These are phyloP conservation scores for Tamias sibiricus DNA, from an alignment of 2,113 vertebrate genomes.

Conservation along the genomic window DNA sequence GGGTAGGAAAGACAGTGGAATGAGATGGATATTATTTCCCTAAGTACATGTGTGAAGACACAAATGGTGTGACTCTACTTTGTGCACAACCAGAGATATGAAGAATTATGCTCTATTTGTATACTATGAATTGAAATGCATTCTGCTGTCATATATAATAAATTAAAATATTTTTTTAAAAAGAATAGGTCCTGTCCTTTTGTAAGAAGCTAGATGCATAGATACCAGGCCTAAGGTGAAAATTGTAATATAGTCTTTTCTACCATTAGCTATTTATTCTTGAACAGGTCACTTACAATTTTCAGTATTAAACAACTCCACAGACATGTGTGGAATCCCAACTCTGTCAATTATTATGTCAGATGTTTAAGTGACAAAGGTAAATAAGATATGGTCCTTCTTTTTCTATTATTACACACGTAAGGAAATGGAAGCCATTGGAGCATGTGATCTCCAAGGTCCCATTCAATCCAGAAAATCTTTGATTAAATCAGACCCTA, in stretches of 20 bases:
- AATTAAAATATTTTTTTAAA: too few species aligned
- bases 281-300: background rate
- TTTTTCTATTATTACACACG: background rate
- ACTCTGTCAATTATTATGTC: background rate
- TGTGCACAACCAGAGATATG: too few species aligned
- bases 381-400: background rate
- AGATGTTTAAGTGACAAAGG: constrained; percentile 34
- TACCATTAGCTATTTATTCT: background rate
- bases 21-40: too few species aligned
- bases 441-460: background rate
- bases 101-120: too few species aligned
- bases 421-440: constrained; percentile 13
- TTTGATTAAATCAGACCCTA: background rate
- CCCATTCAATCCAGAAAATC: background rate
- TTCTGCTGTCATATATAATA: too few species aligned
- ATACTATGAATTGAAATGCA: too few species aligned
- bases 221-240: background rate
- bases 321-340: background rate
- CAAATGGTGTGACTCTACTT: too few species aligned
- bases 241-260: background rate
- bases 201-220: background rate
- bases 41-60: too few species aligned
- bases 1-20: too few species aligned
- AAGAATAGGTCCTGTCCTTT: background rate
- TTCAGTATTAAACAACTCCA: background rate